Base-by-base conservation (phyloP, 2,888 invertebrate genomes). In the Aphodius sticticus region DNA sequence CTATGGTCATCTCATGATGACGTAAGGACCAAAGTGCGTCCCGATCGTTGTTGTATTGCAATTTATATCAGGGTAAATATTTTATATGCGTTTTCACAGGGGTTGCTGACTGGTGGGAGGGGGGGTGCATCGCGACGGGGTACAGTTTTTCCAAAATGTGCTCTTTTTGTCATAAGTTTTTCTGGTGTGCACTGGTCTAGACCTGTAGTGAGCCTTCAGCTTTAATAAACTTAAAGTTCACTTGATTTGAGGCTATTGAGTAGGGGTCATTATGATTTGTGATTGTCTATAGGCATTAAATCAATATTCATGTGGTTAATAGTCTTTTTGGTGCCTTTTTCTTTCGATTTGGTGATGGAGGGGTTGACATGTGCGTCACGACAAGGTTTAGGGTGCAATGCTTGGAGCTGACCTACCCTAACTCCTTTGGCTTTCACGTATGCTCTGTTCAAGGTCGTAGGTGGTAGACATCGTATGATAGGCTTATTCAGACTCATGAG, bases 1-100 rank as follows among this genome's bases (percentile, higher is more conserved):
- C 53, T 53, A 53, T 53, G 53, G 53, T 5, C 4, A 7, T 53
- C 53, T 53, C 53, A 5, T 5, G 53, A 53, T 12, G 53, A 53
- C 53, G 53, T 53, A 12, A 12, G 2, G 53, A 5, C 53, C 53
- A 53, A 53, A 53, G 53, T 53, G 53, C 53, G 53, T 53, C 53
- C 53, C 53, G 53, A 53, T 53, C 53, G 53, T 26, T 7, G 53
- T 12, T 69, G 77, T 69, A 77, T 77, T 53, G 77, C 70, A 69
- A 77, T 77, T 77, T 77, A 77, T 77, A 77, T 77, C 36, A 36
- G 77, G 77, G 35, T 53, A 53, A 53, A 53, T 53, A 53, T 53
- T 53, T 53, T 53, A 53, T 53, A 53, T 53, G 53, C 53, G 53
- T 53, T 53, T 53, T 53, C n/a, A 5, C 53, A 53, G 53, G 53